Evolutionary conservation across 1,140 invertebrate species (phyloP), one percentile per base, ranked within the genome.

Genomic region (Bicyclus anynana): DNA sequence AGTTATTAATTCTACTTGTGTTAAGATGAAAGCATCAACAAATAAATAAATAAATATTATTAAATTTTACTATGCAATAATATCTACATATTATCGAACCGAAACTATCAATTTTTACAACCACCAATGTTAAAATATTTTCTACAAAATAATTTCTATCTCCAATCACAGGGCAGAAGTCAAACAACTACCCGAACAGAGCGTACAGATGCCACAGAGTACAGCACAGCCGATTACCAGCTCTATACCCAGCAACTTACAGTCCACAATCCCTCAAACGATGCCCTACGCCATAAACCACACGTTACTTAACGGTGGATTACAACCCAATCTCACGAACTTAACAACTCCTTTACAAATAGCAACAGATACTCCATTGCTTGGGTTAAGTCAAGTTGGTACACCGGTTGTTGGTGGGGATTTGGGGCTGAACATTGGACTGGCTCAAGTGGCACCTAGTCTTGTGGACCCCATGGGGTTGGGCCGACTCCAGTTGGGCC

Each of bases 321-420:
- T 80, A 12, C 87, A 84, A 53, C 67, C 76, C 0, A 82, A 74
- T 46, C 48, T 86, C 10, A 64, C 76, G 0, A 72, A 69, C 40
- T 55, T 77, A n/a, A 79, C 72, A 1, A 87, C 84, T 0, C 84
- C 84, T 0, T 55, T 87, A 29, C 84, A 84, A 62, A 87, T 87
- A 59, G 75, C 84, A 0, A 87, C 84, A 0, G 84, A 87, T 27
- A 76, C 77, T 0, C 78, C 84, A 0, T 20, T 84, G 2, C 52
- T 80, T 13, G 80, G 79, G 7, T 53, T 84, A 20, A 82, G 83
- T 64, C 80, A 86, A 67, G 80, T 82, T 2, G 79, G 77, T 0
- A 84, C 80, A 10, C 80, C 74, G 0, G 80, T 87, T 58, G 62
- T 72, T 13, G 62, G 65, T 0, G 62, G 44, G 0, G 80, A 80